Evolutionary conservation across 2,888 invertebrate species (phyloP), one percentile per base, ranked within the genome.

Genomic region (Andrena camellia): DNA sequence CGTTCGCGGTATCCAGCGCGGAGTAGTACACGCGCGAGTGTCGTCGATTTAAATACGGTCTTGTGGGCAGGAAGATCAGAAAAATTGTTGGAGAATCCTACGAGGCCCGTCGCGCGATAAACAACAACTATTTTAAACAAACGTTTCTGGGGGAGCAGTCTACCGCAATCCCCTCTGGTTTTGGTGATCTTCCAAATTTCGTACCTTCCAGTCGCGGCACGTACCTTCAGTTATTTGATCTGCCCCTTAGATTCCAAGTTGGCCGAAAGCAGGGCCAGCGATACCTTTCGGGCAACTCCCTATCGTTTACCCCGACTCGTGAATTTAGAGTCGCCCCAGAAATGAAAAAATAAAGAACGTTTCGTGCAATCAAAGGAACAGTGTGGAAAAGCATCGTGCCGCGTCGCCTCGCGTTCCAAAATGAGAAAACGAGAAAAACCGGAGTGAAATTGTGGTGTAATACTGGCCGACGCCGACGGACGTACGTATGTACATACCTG

Each of bases 161-260:
- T 59, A 54, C 57, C 68, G 70, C 72, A 86, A 82, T 83, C 81
- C 81, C 77, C 73, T 79, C 72, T 69, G 63, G 59, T 67, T 68
- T 70, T 66, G 87, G 85, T 86, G 76, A 83, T 86, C 75, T 79
- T 81, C 87, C 73, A 84, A 88, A 88, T 80, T 87, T 87, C 72
- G 82, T 84, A 73, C 78, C 89, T 87, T 79, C 84, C 57, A 88
- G 86, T 89, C 89, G 29, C 64, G 59, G 88, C 88, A 88, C 88
- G 89, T 88, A 88, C 77, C 63, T 67, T 78, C 84, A 80, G 83
- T 82, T 87, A 81, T 85, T 89, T 88, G 88, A 87, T 86, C 89
- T 82, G 71, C 75, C 79, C 81, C 86, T 77, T 80, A 86, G 86
- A 83, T 86, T 78, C 81, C 76, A 71, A 71, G 73, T 87, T 84